Evolutionary conservation across 2,888 invertebrate species (phyloP), one percentile per base, ranked within the genome.

Genomic region (Platycnemis pennipes): DNA sequence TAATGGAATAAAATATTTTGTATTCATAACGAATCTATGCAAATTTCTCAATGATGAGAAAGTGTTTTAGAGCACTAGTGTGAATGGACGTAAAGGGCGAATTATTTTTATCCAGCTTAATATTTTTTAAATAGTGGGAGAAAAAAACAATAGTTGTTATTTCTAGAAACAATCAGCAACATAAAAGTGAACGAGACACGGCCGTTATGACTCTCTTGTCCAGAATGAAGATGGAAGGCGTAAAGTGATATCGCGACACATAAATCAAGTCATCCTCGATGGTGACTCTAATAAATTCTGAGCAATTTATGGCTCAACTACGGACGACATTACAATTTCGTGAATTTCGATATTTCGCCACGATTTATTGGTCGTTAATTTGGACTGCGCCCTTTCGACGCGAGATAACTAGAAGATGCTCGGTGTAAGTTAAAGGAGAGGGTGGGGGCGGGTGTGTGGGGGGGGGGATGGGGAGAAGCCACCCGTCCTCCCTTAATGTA

Each of bases 301-400:
- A 42, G 26, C 44, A 63, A 91, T 63, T 91, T 91, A 91, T 63
- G 91, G 31, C 91, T 44, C n/a, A n/a, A 44, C 91, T 91, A 63
- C 19, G 13, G 63, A 44, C 69, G 91, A 91, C 44, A 69, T n/a
- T 42, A 63, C 44, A 44, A 63, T 44, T 56, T 44, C 69, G 44
- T 63, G 91, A 91, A 63, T 91, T 91, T 91, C 91, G 91, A 91
- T 91, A 91, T 91, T 91, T 63, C 63, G 42, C 31, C 37, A 44
- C 56, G 63, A 91, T 91, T 91, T 91, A 91, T 91, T 91, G 91
- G 91, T 91, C 91, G 49, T 91, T 91, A 91, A 91, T 91, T 91
- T 63, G 37, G 37, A n/a, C 26, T 7, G 53, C 42, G 53, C 56
- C 56, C 53, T 49, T 56, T 89, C 53, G 56, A 77, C 89, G 37